Evolutionary conservation across 2,888 invertebrate genomes (phyloP).

Genomic region (Autographa pulchrina): DNA sequence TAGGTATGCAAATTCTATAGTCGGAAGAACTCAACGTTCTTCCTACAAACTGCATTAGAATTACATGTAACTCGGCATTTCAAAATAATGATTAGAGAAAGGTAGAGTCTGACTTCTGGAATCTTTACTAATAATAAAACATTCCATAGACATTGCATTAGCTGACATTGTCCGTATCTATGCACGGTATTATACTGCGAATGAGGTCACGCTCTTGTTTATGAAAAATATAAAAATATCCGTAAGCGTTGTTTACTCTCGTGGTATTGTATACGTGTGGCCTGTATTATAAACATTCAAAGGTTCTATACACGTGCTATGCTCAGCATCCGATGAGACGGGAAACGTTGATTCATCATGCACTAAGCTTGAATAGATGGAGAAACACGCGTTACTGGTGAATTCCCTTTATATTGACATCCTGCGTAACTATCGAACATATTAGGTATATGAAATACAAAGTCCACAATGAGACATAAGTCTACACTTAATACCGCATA

Average conservation of each 20-base stretch:
- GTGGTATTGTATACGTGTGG: background rate
- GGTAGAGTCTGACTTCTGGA: background rate
- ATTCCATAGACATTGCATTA: background rate
- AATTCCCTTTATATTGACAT: slow-evolving; percentile 9
- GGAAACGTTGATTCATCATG: background rate
- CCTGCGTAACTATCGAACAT: background rate
- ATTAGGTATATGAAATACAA: background rate
- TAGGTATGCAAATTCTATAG: background rate
- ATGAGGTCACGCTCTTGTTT: slow-evolving; percentile 11
- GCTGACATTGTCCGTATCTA: background rate
- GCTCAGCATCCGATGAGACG: background rate
- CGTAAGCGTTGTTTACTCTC: slow-evolving; percentile 8
- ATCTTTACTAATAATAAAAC: background rate
- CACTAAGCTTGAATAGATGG: background rate
- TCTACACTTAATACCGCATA: background rate
- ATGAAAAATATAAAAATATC: slow-evolving; percentile 9
- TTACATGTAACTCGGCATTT: background rate
- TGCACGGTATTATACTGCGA: background rate
- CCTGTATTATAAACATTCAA: slow-evolving; percentile 7
- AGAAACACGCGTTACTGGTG: background rate
- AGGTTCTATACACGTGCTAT: background rate
- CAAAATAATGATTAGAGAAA: background rate
- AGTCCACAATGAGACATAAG: background rate
- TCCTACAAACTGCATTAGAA: background rate
- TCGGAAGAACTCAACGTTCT: background rate